phyloP scores from a whole-genome alignment of 2,113 vertebrate genomes.

The Cepphus grylle region DNA sequence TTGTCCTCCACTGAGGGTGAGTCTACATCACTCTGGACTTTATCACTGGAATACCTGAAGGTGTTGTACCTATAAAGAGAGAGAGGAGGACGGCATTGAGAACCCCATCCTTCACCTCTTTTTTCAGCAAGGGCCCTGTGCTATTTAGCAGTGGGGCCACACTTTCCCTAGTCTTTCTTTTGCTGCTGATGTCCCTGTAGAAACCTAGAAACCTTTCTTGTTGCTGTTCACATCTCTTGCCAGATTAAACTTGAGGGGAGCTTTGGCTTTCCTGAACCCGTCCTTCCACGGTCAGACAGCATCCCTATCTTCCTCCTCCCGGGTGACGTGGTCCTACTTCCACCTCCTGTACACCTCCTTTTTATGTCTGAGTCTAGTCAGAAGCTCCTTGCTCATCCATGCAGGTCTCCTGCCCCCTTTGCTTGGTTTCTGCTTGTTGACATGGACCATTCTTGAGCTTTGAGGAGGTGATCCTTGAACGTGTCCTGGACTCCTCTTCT shows the following conservation, averaged over 20 bases:
- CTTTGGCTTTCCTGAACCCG: not conserved
- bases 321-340: not conserved
- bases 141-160: not conserved
- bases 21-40: not conserved
- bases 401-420: not conserved
- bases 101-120: not conserved
- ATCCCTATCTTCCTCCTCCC: not conserved
- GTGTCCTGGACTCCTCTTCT: not conserved
- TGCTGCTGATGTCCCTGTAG: not conserved
- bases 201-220: not conserved
- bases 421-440: not conserved
- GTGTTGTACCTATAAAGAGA: not conserved
- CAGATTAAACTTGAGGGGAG: rapidly evolving
- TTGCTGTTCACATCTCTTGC: not conserved
- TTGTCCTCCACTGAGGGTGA: not conserved
- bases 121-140: not conserved
- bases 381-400: not conserved
- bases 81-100: not conserved
- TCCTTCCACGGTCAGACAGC: not conserved
- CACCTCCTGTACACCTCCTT: not conserved
- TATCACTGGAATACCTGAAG: not conserved
- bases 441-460: not conserved
- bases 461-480: not conserved
- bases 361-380: rapidly evolving
- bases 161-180: not conserved